Evolutionary conservation across 2,797 vertebrate genomes (phyloP), one percentile per base, ranked within the genome.

Genomic region (Sphenodon punctatus): DNA sequence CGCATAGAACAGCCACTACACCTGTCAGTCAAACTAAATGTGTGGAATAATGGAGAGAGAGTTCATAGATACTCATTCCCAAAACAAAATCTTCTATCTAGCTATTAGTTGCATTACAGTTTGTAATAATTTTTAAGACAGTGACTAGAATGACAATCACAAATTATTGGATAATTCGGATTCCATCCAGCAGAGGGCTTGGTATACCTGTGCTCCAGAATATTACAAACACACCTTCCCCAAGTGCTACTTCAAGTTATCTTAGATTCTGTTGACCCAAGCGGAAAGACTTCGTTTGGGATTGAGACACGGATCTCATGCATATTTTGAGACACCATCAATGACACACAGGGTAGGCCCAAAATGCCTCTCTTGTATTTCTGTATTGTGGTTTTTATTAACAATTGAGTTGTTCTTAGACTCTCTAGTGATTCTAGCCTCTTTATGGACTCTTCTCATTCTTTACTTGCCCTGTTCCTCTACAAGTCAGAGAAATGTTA

Each of bases 401-500:
- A 67, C 38, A 74, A 39, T 7, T 77, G 10, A 59, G 19, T 22
- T 60, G 19, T n/a, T 25, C 9, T 73, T 65, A 56, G 4, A 10
- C 17, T 23, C 3, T 66, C 4, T 16, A 70, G 36, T 49, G 16
- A 68, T 4, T 45, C 70, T 5, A 27, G 39, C 82, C 84, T 55
- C 48, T 9, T 51, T 16, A 8, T 17, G 2, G 74, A 42, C 7
- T 82, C 59, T 34, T 20, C 68, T 7, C n/a, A 32, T 64, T 42
- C 8, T 53, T 74, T n/a, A 73, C 20, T 76, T 49, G 75, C 67
- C 39, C 25, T 82, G 14, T 17, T 67, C n/a, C 45, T 82, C 17
- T 65, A 16, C 45, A 83, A 19, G 60, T 81, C 39, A 60, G 59
- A 80, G 14, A 80, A 12, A 83, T 68, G 23, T 69, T 59, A 70